Evolutionary conservation across 2,797 vertebrate species (phyloP).

Genomic region (Sebastes vulpes): DNA sequence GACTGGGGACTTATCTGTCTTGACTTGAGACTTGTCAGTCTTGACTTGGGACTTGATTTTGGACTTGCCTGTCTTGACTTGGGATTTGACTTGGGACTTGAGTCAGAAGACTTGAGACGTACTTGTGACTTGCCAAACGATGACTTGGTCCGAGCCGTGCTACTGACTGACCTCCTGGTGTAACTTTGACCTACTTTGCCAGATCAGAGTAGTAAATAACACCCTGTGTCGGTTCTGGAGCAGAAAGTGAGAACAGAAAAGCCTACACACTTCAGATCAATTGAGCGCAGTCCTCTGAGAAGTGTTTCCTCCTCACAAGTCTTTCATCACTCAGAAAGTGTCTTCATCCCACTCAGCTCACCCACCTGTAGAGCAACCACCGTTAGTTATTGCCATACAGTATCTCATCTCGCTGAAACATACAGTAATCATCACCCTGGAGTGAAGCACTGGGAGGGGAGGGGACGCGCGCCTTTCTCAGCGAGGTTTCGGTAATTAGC

Average conservation of each 20-base stretch:
- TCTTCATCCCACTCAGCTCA: slow-evolving; percentile 49
- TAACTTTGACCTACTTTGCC: background rate
- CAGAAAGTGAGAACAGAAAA: slow-evolving; percentile 12
- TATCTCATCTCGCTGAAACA: slow-evolving; percentile 45
- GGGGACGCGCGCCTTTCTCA: slow-evolving; percentile 45
- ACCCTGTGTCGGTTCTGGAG: slow-evolving; percentile 22
- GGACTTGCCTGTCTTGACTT: no score
- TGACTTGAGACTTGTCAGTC: no score
- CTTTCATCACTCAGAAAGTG: slow-evolving; percentile 46
- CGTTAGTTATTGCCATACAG: slow-evolving; percentile 13
- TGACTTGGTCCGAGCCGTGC: background rate
- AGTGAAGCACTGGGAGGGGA: slow-evolving; percentile 37
- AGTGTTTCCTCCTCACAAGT: slow-evolving; percentile 39
- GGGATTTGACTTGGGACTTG: no score
- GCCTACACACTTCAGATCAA: slow-evolving; percentile 17
- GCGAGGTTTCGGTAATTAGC: slow-evolving; percentile 77
- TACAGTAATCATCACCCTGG: slow-evolving; percentile 57
- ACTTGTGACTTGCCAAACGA: background rate
- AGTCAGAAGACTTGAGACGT: background rate
- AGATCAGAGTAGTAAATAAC: background rate
- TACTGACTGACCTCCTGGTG: background rate
- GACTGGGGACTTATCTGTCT: no score
- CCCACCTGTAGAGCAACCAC: slow-evolving; percentile 54
- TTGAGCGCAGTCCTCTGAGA: slow-evolving; percentile 33
- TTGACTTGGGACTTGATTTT: no score